Percentiles rank a stretch among this genome's conserved stretches.
phyloP scores from a whole-genome alignment of 1,140 invertebrate species.

The Papilio helenus region DNA sequence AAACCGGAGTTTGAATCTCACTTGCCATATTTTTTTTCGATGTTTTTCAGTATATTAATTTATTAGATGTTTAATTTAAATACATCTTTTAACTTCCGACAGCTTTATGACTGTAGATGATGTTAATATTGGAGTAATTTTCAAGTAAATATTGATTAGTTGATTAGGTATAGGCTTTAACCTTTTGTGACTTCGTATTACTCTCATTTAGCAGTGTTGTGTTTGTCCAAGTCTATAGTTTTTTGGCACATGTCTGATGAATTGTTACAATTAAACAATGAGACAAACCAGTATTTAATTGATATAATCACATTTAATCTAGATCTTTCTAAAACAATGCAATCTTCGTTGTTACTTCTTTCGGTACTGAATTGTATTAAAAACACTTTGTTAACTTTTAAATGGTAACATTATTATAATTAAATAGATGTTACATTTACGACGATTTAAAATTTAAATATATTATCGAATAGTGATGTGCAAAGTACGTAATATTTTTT shows the following conservation, averaged over 20 bases:
- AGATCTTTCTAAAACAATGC: neutral
- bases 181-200: too few species aligned
- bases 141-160: too few species aligned
- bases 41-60: too few species aligned
- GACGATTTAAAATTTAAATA: neutral
- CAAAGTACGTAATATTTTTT: neutral
- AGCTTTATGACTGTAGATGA: too few species aligned
- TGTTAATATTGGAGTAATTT: too few species aligned
- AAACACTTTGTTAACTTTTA: neutral
- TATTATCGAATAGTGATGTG: neutral
- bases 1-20: too few species aligned
- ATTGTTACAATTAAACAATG: conserved; percentile 6
- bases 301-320: neutral
- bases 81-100: too few species aligned
- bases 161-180: too few species aligned
- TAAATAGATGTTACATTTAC: neutral
- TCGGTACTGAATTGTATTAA: neutral
- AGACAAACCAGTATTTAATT: neutral
- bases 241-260: neutral
- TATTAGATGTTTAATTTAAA: too few species aligned
- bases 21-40: too few species aligned
- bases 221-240: neutral
- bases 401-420: neutral
- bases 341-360: neutral
- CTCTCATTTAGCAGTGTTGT: too few species aligned